A percentile compares a stretch with the other conserved stretches of the same genome.
Evolutionary conservation across 2,797 vertebrate genomes (phyloP).

Genomic region (Cyclura pinguis): DNA sequence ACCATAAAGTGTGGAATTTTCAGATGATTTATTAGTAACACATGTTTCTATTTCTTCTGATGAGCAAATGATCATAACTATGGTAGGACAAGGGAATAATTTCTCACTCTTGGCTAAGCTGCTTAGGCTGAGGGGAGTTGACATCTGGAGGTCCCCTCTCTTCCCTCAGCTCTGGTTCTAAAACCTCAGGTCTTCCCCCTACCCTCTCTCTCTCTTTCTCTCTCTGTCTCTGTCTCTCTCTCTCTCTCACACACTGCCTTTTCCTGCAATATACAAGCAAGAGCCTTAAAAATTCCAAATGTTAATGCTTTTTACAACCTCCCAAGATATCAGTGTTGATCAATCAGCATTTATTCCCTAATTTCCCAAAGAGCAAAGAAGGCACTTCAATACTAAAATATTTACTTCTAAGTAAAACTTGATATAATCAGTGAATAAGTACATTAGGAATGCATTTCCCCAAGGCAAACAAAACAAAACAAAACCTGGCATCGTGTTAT

Average conservation of each 20-base stretch:
- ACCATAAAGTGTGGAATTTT: not conserved
- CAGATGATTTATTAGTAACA: not conserved
- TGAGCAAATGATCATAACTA: not conserved
- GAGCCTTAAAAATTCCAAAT: not conserved
- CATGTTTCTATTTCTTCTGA: not conserved
- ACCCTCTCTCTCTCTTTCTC: too few relatives aligned
- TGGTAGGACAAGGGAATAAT: not conserved
- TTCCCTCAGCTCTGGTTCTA: not conserved
- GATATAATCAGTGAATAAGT: constrained; percentile 5
- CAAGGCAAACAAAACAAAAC: not conserved
- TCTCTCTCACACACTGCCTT: not conserved
- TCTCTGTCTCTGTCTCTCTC: too few relatives aligned
- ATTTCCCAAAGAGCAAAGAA: constrained; percentile 2
- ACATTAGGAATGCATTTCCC: constrained; percentile 6
- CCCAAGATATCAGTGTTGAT: not conserved
- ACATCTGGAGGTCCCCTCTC: too few relatives aligned
- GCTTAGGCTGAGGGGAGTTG: not conserved
- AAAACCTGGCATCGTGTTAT: not conserved
- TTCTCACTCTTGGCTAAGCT: not conserved
- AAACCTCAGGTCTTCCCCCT: not conserved
- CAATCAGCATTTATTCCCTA: not conserved
- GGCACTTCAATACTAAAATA: constrained; percentile 5
- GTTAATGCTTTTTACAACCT: not conserved
- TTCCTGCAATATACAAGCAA: not conserved
- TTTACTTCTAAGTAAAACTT: constrained; percentile 24